phyloP scores from a whole-genome alignment of 2,113 vertebrate species.

The Loxodonta africana region DNA sequence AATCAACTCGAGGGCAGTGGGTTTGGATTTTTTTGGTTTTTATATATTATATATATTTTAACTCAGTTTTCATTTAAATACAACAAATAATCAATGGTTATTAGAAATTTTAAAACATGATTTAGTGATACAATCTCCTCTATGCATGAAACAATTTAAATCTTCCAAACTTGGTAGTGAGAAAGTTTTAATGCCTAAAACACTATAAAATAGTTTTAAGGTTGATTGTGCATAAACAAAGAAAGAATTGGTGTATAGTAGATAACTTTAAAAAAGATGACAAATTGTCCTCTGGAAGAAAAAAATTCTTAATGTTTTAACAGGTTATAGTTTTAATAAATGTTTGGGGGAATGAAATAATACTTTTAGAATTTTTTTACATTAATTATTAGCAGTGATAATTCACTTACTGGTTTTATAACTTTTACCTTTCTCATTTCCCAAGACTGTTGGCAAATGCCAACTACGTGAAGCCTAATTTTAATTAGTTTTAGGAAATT shows the following conservation, averaged over 20 bases:
- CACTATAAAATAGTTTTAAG: slow-evolving; percentile 32
- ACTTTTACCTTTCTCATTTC: slow-evolving; percentile 52
- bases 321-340: neutral
- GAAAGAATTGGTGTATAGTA: neutral
- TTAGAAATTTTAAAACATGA: slow-evolving; percentile 18
- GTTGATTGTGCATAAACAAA: slow-evolving; percentile 10
- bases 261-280: neutral
- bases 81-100: slow-evolving; percentile 45
- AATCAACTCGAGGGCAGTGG: too few species aligned
- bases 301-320: neutral
- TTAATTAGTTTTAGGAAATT: slow-evolving; percentile 40
- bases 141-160: neutral
- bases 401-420: slow-evolving; percentile 42
- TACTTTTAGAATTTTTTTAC: neutral
- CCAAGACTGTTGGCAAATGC: slow-evolving; percentile 18
- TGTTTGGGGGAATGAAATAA: slow-evolving; percentile 31
- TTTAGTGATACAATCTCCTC: neutral
- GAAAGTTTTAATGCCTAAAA: slow-evolving; percentile 35
- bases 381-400: slow-evolving; percentile 2
- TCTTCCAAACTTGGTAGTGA: neutral
- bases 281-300: neutral
- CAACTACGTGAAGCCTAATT: slow-evolving; percentile 12
- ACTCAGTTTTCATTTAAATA: slow-evolving; percentile 50
- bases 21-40: too few species aligned
- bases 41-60: slow-evolving; percentile 4